Conservation (phyloP, 1,140 invertebrate genomes). For the Drosophila parabipectinata region DNA sequence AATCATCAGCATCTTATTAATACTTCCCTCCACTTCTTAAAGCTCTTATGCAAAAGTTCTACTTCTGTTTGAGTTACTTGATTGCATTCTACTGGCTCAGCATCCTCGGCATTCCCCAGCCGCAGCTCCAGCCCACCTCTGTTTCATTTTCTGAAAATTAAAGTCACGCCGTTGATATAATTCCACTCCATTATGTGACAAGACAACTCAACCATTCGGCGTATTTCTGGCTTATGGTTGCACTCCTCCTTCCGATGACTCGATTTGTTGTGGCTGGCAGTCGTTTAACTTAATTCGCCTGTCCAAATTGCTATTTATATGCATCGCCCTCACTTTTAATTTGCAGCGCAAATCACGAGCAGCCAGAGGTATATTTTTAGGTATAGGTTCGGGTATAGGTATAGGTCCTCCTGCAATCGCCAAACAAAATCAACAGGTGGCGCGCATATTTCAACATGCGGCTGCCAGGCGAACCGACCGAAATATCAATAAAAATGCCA, state of each 20-base stretch:
- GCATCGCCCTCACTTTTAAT: slow-evolving; percentile 80
- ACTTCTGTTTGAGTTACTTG: slow-evolving; percentile 32
- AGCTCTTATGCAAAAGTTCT: slow-evolving; percentile 1
- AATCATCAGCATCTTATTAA: not conserved
- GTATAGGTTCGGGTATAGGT: slow-evolving; percentile 18
- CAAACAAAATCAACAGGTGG: slow-evolving; percentile 81
- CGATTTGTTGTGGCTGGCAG: slow-evolving; percentile 48
- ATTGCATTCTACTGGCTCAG: slow-evolving; percentile 19
- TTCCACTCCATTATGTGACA: slow-evolving; percentile 65
- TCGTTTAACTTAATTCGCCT: slow-evolving; percentile 79
- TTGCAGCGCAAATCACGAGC: slow-evolving; percentile 77
- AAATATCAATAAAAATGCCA: slow-evolving; percentile 83
- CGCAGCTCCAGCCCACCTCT: slow-evolving; percentile 12
- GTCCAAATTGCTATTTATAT: slow-evolving; percentile 81
- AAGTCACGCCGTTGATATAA: slow-evolving; percentile 74
- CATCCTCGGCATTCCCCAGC: not conserved
- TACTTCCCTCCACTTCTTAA: not conserved
- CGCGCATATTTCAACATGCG: slow-evolving; percentile 79
- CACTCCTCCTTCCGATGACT: no score
- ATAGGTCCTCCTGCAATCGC: slow-evolving; percentile 53
- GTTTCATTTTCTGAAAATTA: slow-evolving; percentile 43
- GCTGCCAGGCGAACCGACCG: slow-evolving; percentile 67
- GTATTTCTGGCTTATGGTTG: not conserved
- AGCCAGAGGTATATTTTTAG: slow-evolving; percentile 5
- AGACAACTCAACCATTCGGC: slow-evolving; percentile 44